These are phyloP conservation scores for Platycnemis pennipes DNA, from an alignment of 2,888 invertebrate species.

Conservation along the genomic window DNA sequence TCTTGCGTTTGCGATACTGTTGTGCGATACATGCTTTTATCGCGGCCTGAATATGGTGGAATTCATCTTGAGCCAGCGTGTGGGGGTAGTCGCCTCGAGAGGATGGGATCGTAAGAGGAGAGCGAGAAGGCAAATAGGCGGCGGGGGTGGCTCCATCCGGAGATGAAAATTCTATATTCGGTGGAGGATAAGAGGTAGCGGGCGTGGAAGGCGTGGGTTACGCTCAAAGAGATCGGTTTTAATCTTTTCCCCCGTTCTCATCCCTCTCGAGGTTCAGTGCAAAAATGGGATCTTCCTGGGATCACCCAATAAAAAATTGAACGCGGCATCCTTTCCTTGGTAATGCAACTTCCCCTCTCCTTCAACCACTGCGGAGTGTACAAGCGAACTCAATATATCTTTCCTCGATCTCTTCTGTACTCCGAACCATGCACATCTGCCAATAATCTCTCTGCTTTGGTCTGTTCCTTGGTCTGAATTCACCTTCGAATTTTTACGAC, in stretches of 20 bases:
- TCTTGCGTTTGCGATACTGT: too few relatives aligned
- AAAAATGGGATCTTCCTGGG: slow-evolving; percentile 19
- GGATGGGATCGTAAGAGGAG: not conserved
- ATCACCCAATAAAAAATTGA: slow-evolving; percentile 39
- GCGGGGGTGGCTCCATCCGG: not conserved
- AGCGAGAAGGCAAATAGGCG: not conserved
- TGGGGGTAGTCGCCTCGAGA: not conserved
- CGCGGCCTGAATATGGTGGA: not conserved
- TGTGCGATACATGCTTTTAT: not conserved
- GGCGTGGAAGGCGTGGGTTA: not conserved
- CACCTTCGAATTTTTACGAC: too few relatives aligned
- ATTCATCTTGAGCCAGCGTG: not conserved
- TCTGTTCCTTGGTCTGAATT: not conserved
- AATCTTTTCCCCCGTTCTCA: not conserved
- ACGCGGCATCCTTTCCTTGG: not conserved
- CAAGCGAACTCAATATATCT: not conserved
- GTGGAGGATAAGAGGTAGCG: not conserved
- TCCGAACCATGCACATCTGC: not conserved
- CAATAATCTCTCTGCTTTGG: not conserved
- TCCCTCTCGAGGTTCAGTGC: not conserved
- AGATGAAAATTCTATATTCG: slow-evolving; percentile 38
- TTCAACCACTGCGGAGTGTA: not conserved
- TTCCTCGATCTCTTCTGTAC: not conserved
- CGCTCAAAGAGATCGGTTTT: not conserved
- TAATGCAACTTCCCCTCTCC: not conserved